Evolutionary conservation across 2,797 vertebrate species (phyloP).

Genomic region (Distichodus sexfasciatus): DNA sequence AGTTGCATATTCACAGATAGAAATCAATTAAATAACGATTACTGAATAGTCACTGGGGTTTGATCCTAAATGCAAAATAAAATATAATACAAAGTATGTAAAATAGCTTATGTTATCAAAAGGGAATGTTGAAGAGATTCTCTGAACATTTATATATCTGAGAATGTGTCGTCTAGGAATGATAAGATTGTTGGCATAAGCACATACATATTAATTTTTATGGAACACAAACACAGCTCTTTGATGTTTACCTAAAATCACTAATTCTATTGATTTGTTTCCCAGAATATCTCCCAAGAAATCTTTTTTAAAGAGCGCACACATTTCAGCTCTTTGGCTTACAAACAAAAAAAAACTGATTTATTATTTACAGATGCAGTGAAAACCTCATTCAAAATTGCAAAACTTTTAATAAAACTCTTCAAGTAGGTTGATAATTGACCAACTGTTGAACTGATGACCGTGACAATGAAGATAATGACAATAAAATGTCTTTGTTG

Average conservation of each 20-base stretch:
- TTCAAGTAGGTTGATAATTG: slow-evolving; percentile 20
- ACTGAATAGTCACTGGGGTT: no score
- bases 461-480: background rate
- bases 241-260: background rate
- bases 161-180: no score
- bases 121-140: background rate
- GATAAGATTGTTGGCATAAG: background rate
- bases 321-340: no score
- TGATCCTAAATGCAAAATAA: no score
- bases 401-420: background rate
- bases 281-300: background rate
- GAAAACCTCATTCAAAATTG: slow-evolving; percentile 14
- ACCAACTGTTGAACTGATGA: slow-evolving; percentile 3
- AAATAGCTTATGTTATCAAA: background rate
- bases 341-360: background rate
- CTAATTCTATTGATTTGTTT: background rate
- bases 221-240: background rate
- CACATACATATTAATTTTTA: background rate
- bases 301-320: background rate
- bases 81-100: no score
- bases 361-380: background rate
- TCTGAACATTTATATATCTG: background rate
- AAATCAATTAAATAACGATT: no score
- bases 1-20: no score
- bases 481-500: background rate